These are phyloP conservation scores for Aphaenogaster rudis DNA, from an alignment of 1,140 invertebrate species.

Conservation along the genomic window DNA sequence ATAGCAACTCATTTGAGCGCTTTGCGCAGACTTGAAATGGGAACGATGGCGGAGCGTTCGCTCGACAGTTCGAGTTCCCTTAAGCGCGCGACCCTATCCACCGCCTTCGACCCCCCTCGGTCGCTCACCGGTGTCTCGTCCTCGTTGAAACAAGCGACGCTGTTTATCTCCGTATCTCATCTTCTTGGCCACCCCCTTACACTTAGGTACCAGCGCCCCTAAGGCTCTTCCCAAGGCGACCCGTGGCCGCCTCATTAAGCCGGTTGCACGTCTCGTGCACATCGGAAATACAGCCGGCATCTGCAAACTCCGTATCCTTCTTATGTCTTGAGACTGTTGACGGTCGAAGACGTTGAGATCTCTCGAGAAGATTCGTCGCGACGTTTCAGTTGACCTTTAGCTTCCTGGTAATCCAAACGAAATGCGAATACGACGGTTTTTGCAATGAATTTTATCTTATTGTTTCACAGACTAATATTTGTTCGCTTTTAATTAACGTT, in stretches of 20 bases:
- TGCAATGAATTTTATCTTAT: not conserved
- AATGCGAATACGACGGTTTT: not conserved
- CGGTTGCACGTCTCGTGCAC: slow-evolving; percentile 9
- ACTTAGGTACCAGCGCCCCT: slow-evolving; percentile 19
- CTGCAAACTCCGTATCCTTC: slow-evolving; percentile 19
- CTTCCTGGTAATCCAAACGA: not conserved
- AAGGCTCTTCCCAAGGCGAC: slow-evolving; percentile 48
- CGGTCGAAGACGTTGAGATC: not conserved
- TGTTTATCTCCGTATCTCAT: slow-evolving; percentile 75
- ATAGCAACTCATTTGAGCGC: slow-evolving; percentile 71
- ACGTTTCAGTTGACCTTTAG: not conserved
- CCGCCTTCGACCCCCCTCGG: slow-evolving; percentile 20
- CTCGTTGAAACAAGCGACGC: slow-evolving; percentile 56
- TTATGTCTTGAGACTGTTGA: not conserved
- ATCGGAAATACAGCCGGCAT: slow-evolving; percentile 41
- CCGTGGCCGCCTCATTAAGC: slow-evolving; percentile 68
- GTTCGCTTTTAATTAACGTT: not conserved
- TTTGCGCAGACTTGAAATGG: slow-evolving; percentile 56
- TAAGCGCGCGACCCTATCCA: slow-evolving; percentile 35
- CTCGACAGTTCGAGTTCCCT: slow-evolving; percentile 59
- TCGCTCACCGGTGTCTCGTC: slow-evolving; percentile 29
- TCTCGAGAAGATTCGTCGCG: not conserved
- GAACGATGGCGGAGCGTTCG: slow-evolving; percentile 53
- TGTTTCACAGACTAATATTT: not conserved
- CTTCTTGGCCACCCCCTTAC: slow-evolving; percentile 34